phyloP scores from a whole-genome alignment of 2,888 invertebrate species.

The Leptopterna dolabrata region DNA sequence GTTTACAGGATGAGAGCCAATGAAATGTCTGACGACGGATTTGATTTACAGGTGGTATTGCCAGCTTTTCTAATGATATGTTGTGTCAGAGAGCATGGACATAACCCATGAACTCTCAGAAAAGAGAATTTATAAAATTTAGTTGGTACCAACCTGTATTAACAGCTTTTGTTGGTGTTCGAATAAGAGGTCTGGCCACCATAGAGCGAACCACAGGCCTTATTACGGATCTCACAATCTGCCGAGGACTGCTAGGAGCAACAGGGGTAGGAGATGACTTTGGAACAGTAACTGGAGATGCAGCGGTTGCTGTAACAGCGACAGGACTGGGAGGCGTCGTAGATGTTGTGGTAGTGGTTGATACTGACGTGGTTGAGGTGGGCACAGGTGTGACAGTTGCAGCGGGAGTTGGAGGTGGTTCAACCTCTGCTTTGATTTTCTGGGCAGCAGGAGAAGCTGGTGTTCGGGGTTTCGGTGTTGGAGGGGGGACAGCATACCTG shows the following conservation, averaged over 20 bases:
- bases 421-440: not conserved
- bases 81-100: too few species aligned
- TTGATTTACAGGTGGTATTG: too few species aligned
- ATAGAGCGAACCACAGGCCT: slow-evolving; percentile 55
- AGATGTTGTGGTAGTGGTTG: slow-evolving; percentile 28
- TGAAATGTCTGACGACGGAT: too few species aligned
- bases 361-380: slow-evolving; percentile 58
- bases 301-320: not conserved
- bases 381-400: slow-evolving; percentile 55
- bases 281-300: not conserved
- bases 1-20: too few species aligned
- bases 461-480: slow-evolving; percentile 67
- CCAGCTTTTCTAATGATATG: too few species aligned
- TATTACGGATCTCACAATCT: slow-evolving; percentile 55
- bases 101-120: too few species aligned
- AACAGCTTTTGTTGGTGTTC: slow-evolving; percentile 38
- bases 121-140: too few species aligned
- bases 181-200: slow-evolving; percentile 44
- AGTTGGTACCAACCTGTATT: not conserved
- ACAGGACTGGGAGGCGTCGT: not conserved
- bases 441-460: slow-evolving; percentile 63
- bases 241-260: slow-evolving; percentile 44
- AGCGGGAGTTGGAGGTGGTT: slow-evolving; percentile 17
- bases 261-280: not conserved
- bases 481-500: slow-evolving; percentile 75